Conservation (phyloP, 2,797 vertebrate genomes). For the Anniella stebbinsi region DNA sequence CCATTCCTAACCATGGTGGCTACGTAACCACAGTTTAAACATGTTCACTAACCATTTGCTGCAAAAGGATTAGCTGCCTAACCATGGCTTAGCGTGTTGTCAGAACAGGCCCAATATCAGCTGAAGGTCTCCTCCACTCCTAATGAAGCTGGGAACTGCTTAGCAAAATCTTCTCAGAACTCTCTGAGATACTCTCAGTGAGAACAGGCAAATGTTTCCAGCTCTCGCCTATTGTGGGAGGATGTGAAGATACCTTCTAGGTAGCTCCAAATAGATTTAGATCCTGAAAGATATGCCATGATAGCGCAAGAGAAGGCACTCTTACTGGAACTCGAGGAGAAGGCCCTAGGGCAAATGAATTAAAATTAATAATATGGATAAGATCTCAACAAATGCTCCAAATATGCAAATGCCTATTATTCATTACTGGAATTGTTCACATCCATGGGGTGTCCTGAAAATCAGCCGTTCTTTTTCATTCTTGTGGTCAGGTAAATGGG, state of each 20-base stretch:
- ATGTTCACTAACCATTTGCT: too few relatives aligned
- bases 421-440: neutral
- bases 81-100: too few relatives aligned
- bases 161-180: neutral
- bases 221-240: neutral
- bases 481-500: too few relatives aligned
- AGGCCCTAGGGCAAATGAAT: neutral
- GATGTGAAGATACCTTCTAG: neutral
- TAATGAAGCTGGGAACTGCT: neutral
- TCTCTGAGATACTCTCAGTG: neutral
- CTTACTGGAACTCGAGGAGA: neutral
- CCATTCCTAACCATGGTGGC: too few relatives aligned
- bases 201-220: neutral
- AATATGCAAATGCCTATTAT: slow-evolving; percentile 6
- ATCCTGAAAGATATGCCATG: neutral
- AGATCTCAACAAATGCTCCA: slow-evolving; percentile 1
- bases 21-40: too few relatives aligned
- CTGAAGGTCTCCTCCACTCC: neutral
- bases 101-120: neutral
- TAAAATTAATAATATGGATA: slow-evolving; percentile 13
- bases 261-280: neutral
- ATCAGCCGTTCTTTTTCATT: neutral
- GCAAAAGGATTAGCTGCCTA: too few relatives aligned
- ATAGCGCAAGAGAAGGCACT: neutral
- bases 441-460: neutral